Evolutionary conservation across 2,797 vertebrate species (phyloP), one percentile per base, ranked within the genome.

Genomic region (Bradypodion pumilum): DNA sequence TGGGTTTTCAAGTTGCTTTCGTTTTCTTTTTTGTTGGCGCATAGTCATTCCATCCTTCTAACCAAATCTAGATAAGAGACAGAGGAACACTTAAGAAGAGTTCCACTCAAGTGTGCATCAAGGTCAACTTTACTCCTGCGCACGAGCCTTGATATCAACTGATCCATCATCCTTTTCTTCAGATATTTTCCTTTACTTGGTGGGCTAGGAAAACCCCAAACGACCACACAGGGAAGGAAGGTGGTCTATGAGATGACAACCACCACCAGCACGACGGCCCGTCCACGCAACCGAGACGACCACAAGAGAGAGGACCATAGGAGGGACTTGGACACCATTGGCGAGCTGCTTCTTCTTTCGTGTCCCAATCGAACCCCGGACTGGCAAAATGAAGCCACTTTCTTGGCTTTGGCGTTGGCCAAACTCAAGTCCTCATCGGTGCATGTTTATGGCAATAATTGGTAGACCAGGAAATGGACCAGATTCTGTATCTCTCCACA

Each of bases 11-110:
- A 90, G 92, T 21, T 19, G 16, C 52, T 49, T 19, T 56, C 5
- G 16, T 21, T 56, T 16, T 56, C 52, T 56, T 56, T 56, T 56
- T 21, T 15, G 91, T 92, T 90, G 89, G 94, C 94, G 93, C 88
- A 49, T 93, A 92, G 87, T 91, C 92, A 93, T 91, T 92, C 90
- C 90, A 89, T 93, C 92, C 32, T 91, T 92, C 89, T 91, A 93
- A 88, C 91, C 94, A 66, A 92, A 92, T 35, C 44, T 94, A 94
- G 91, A 79, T 89, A 94, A 83, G 81, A 21, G 40, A 12, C 87
- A 91, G 91, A 94, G 90, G 94, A 93, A 92, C 91, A 92, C 94
- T 93, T 90, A 66, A 90, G 32, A 86, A 86, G 91, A 93, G 56
- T 56, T 56, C 15, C 16, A 5, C 21, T 21, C 90, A 90, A 92